A percentile compares a stretch with the other conserved stretches of the same genome.
phyloP scores from a whole-genome alignment of 2,797 vertebrate species.

The Bradypus variegatus region DNA sequence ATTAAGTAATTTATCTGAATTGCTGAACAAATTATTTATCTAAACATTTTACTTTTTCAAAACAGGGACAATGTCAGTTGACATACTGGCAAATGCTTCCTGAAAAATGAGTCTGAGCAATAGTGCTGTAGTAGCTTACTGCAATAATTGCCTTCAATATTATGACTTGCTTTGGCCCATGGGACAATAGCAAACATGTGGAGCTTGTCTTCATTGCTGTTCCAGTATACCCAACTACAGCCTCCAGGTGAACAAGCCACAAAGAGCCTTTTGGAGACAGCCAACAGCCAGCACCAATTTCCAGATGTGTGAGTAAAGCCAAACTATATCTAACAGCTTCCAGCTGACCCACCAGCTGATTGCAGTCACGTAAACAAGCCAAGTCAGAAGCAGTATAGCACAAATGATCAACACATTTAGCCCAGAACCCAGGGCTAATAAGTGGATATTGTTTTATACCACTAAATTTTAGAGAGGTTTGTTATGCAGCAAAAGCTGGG shows the following conservation, averaged over 20 bases:
- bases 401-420: neutral
- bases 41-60: constrained; percentile 26
- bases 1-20: constrained; percentile 27
- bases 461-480: neutral
- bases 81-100: neutral
- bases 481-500: neutral
- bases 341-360: neutral
- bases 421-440: neutral
- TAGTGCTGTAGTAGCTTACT: neutral
- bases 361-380: neutral
- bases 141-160: neutral
- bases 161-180: neutral
- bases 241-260: neutral
- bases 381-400: neutral
- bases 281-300: neutral
- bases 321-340: neutral
- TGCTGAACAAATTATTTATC: neutral
- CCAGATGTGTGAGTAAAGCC: neutral
- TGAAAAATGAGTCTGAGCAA: constrained; percentile 36
- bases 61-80: neutral
- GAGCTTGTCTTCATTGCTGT: neutral
- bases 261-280: neutral
- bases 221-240: neutral
- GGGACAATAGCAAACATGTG: neutral
- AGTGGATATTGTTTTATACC: neutral